Conservation (phyloP, 92 coral and sea anemone species). For the Galaxea fascicularis region DNA sequence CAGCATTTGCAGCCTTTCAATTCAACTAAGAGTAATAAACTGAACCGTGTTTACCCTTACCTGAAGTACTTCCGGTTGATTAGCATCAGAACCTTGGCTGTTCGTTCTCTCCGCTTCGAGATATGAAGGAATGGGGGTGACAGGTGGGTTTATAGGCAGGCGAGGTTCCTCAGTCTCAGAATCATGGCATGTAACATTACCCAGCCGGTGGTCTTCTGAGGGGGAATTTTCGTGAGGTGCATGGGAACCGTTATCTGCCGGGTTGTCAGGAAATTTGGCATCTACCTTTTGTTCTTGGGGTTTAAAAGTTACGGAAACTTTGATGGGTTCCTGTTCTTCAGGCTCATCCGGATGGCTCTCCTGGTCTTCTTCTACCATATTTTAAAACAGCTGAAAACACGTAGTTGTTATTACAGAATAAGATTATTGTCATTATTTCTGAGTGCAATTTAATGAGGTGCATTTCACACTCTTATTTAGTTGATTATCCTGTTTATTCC, state of each 20-base stretch:
- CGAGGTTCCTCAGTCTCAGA: constrained; percentile 17
- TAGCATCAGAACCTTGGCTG: neutral
- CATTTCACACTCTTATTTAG: too few species aligned
- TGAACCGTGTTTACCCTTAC: neutral
- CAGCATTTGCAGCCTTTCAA: too few species aligned
- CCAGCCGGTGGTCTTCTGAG: neutral
- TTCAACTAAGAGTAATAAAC: too few species aligned
- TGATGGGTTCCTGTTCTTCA: constrained; percentile 35
- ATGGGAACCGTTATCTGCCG: neutral
- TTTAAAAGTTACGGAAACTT: constrained; percentile 77
- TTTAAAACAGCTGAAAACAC: neutral
- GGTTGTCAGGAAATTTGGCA: neutral
- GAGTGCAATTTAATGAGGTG: too few species aligned
- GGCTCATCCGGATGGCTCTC: constrained; percentile 30
- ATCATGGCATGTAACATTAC: neutral
- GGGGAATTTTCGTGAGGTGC: neutral
- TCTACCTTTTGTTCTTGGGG: constrained; percentile 37
- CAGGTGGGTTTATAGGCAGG: constrained; percentile 24
- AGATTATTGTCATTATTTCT: neutral
- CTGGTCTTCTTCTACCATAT: constrained; percentile 37
- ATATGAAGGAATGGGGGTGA: constrained; percentile 8
- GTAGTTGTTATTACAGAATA: neutral
- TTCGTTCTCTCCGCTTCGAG: neutral
- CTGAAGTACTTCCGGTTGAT: constrained; percentile 15
- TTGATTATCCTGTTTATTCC: too few species aligned